phyloP scores from a whole-genome alignment of 2,888 invertebrate species.

The Agrotis segetum region DNA sequence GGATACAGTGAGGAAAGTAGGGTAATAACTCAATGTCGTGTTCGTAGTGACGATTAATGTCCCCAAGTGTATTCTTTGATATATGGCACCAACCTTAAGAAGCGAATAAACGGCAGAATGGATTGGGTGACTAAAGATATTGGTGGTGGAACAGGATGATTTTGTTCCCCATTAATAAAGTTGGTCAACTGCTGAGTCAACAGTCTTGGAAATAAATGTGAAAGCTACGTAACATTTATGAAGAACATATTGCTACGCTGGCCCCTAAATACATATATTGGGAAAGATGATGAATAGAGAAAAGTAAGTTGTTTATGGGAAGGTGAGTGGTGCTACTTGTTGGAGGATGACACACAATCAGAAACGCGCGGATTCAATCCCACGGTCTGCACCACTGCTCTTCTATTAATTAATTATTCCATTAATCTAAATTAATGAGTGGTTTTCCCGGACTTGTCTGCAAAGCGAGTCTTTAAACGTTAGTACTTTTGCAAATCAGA shows the following conservation, averaged over 20 bases:
- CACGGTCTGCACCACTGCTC: no score
- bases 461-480: neutral
- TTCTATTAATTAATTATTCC: no score
- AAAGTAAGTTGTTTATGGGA: no score
- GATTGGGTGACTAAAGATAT: slow-evolving; percentile 31
- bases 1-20: slow-evolving; percentile 29
- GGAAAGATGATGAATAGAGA: no score
- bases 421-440: no score
- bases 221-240: no score
- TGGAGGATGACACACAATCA: no score
- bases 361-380: no score
- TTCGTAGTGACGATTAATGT: slow-evolving; percentile 50
- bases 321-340: no score
- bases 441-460: neutral
- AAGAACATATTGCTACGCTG: no score
- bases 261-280: no score
- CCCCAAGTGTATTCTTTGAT: slow-evolving; percentile 50
- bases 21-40: slow-evolving; percentile 47
- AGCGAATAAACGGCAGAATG: slow-evolving; percentile 18
- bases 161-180: slow-evolving; percentile 21
- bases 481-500: neutral
- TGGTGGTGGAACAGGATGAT: slow-evolving; percentile 12
- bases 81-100: slow-evolving; percentile 29
- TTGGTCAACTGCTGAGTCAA: slow-evolving; percentile 1
- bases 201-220: neutral